These are phyloP conservation scores for Papilio gigon DNA, from an alignment of 2,888 invertebrate species.

Conservation along the genomic window DNA sequence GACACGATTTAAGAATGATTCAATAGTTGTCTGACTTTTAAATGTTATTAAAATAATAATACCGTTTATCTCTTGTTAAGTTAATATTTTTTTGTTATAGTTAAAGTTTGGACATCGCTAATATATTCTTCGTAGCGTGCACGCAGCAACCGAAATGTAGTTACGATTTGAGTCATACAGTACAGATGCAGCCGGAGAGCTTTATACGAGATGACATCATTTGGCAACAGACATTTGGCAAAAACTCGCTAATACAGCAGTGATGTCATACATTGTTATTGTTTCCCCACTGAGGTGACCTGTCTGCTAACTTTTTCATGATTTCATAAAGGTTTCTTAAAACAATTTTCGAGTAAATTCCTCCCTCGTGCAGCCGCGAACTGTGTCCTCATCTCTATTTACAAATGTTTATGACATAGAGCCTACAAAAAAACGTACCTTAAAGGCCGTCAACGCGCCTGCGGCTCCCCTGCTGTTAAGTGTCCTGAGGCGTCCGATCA, in stretches of 20 bases:
- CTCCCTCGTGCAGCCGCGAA: too few species aligned
- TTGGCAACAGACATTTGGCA: constrained; percentile 10
- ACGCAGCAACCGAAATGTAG: constrained; percentile 34
- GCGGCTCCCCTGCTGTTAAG: too few species aligned
- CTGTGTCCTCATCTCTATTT: not conserved
- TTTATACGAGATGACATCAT: constrained; percentile 35
- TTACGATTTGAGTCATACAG: constrained; percentile 48
- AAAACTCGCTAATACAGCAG: constrained; percentile 8
- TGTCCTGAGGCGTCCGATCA: too few species aligned
- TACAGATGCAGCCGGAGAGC: constrained; percentile 33
- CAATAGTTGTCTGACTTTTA: too few species aligned
- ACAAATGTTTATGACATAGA: too few species aligned
- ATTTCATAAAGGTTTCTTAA: not conserved
- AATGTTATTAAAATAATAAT: too few species aligned
- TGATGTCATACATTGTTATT: constrained; percentile 16
- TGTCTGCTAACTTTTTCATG: not conserved
- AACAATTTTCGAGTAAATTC: not conserved
- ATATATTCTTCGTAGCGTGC: not conserved
- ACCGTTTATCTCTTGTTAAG: not conserved
- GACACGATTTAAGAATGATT: too few species aligned
- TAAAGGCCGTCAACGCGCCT: too few species aligned
- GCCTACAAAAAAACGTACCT: too few species aligned
- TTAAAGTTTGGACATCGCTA: constrained; percentile 5
- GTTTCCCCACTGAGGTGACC: not conserved
- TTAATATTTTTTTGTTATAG: not conserved